Percentiles rank a stretch among this genome's conserved stretches.
phyloP scores from a whole-genome alignment of 2,797 vertebrate genomes.

The Sciurus carolinensis region DNA sequence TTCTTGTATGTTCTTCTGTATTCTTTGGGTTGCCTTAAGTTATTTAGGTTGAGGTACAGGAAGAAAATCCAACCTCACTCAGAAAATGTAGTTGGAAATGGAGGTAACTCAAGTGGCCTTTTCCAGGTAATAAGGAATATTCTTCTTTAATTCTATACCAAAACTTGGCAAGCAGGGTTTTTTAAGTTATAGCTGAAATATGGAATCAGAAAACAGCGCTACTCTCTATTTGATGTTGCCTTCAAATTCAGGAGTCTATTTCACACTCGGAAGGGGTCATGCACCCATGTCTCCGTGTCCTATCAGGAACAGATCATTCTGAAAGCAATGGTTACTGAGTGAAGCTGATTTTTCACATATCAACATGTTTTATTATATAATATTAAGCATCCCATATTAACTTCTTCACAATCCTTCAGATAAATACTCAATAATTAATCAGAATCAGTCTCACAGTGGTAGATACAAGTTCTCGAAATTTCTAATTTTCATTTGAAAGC shows the following conservation, averaged over 20 bases:
- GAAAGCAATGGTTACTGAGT: background rate
- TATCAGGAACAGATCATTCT: background rate
- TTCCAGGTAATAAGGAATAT: background rate
- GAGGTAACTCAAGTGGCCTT: accelerated
- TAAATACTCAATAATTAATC: background rate
- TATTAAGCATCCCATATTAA: background rate
- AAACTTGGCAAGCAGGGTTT: background rate
- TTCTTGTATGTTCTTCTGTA: background rate
- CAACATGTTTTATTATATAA: background rate
- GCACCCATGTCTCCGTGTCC: background rate
- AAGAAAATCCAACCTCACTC: background rate
- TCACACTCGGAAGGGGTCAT: background rate
- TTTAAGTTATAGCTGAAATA: background rate
- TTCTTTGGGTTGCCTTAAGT: background rate
- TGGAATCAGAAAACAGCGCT: background rate
- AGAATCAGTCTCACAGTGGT: background rate
- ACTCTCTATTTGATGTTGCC: background rate
- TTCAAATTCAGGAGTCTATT: background rate
- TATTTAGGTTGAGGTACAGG: background rate
- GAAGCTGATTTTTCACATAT: background rate
- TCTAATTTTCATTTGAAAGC: background rate
- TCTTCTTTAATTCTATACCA: background rate
- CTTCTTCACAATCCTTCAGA: background rate
- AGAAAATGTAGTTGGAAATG: background rate
- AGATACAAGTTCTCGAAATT: background rate